A percentile compares a stretch with the other conserved stretches of the same genome.
These are phyloP conservation scores for Propithecus coquereli DNA, from an alignment of 2,113 vertebrate genomes.

Conservation along the genomic window DNA sequence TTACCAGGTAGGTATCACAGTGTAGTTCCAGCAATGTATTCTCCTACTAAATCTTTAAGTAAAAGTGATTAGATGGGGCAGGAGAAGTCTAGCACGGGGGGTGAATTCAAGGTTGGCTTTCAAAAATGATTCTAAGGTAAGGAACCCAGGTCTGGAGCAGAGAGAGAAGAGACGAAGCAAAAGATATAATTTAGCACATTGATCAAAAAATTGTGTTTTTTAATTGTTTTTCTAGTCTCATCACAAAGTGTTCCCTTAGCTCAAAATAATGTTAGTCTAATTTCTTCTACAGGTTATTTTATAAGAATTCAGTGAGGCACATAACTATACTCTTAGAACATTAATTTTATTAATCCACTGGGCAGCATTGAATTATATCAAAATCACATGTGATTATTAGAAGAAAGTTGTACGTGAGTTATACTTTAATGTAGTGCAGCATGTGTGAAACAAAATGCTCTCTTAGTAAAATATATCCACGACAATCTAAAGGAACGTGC, in stretches of 20 bases:
- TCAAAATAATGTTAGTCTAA: not conserved
- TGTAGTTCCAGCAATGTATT: not conserved
- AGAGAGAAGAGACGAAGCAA: fast-evolving
- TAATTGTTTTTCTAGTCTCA: not conserved
- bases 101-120: not conserved
- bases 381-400: not conserved
- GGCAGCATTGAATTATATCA: not conserved
- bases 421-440: not conserved
- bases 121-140: not conserved
- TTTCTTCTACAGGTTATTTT: not conserved
- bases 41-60: not conserved
- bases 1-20: not conserved
- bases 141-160: not conserved
- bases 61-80: fast-evolving
- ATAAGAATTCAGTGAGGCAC: not conserved
- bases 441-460: not conserved
- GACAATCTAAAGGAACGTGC: not conserved
- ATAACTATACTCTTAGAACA: not conserved
- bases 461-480: not conserved
- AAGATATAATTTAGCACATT: not conserved
- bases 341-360: not conserved
- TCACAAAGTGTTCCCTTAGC: not conserved
- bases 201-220: not conserved
- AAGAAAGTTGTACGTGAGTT: not conserved
- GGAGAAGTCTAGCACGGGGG: not conserved